These are phyloP conservation scores for Melanchra persicariae DNA, from an alignment of 2,888 invertebrate species.

Conservation along the genomic window DNA sequence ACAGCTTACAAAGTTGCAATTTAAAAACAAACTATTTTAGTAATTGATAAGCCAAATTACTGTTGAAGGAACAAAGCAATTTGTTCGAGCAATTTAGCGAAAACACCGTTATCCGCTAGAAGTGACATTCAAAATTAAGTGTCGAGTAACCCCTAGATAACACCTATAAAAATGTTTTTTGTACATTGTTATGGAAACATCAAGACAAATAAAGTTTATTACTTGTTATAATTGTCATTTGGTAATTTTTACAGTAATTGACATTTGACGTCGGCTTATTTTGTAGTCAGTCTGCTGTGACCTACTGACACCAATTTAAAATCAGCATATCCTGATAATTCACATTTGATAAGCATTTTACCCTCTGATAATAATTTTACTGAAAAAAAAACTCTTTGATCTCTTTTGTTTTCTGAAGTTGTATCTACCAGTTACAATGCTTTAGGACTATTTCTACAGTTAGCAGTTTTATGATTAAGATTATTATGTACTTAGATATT, in stretches of 20 bases:
- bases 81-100: conserved; percentile 16
- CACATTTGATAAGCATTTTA: conserved; percentile 46
- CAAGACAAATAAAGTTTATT: conserved; percentile 48
- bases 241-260: conserved; percentile 49
- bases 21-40: conserved; percentile 11
- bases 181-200: conserved; percentile 47
- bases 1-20: conserved; percentile 13
- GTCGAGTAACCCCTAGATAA: conserved; percentile 52
- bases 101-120: conserved; percentile 33
- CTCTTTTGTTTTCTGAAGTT: conserved; percentile 53
- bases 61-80: conserved; percentile 28
- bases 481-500: conserved; percentile 3
- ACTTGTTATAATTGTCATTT: conserved; percentile 48
- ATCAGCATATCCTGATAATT: conserved; percentile 39
- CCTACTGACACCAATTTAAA: conserved; percentile 58
- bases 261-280: conserved; percentile 56
- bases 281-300: conserved; percentile 24
- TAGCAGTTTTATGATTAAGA: conserved; percentile 3
- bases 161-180: conserved; percentile 36
- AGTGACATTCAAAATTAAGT: conserved; percentile 26
- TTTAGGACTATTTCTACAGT: conserved; percentile 17
- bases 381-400: conserved; percentile 52
- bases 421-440: conserved; percentile 32
- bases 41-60: conserved; percentile 36
- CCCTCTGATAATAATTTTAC: conserved; percentile 24